These are phyloP conservation scores for Cantharis flavilabris DNA, from an alignment of 2,888 invertebrate genomes.

Conservation along the genomic window DNA sequence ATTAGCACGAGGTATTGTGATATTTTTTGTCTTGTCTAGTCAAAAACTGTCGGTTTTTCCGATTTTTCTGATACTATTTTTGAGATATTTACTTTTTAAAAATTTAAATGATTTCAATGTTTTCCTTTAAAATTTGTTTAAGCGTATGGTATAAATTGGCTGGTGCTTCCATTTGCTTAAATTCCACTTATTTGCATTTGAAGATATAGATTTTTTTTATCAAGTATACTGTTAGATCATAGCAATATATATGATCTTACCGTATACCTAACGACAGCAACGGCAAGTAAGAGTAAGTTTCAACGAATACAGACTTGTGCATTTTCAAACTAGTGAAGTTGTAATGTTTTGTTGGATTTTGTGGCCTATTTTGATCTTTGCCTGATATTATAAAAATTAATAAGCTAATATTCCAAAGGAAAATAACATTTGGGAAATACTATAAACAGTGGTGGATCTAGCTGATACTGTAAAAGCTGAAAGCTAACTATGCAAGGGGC, in stretches of 20 bases:
- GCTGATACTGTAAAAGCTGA: too few relatives aligned
- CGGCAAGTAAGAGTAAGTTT: too few relatives aligned
- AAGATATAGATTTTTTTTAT: too few relatives aligned
- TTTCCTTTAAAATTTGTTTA: neutral
- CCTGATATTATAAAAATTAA: neutral
- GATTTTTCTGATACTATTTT: neutral
- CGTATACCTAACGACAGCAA: too few relatives aligned
- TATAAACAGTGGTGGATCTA: too few relatives aligned
- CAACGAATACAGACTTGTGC: too few relatives aligned
- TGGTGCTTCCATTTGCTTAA: neutral
- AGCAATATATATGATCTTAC: too few relatives aligned
- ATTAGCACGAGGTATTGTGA: neutral
- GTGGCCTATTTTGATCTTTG: neutral
- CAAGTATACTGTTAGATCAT: too few relatives aligned
- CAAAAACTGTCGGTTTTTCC: neutral
- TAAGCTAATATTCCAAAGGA: neutral
- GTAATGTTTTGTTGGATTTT: neutral
- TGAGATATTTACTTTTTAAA: neutral
- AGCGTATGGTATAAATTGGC: neutral
- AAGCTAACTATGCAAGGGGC: too few relatives aligned
- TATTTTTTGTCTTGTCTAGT: neutral
- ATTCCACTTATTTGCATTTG: neutral
- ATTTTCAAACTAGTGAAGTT: too few relatives aligned
- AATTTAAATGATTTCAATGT: neutral
- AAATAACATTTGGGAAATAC: too few relatives aligned